These are phyloP conservation scores for Limnephilus auricula DNA, from an alignment of 2,888 invertebrate species.

Conservation along the genomic window DNA sequence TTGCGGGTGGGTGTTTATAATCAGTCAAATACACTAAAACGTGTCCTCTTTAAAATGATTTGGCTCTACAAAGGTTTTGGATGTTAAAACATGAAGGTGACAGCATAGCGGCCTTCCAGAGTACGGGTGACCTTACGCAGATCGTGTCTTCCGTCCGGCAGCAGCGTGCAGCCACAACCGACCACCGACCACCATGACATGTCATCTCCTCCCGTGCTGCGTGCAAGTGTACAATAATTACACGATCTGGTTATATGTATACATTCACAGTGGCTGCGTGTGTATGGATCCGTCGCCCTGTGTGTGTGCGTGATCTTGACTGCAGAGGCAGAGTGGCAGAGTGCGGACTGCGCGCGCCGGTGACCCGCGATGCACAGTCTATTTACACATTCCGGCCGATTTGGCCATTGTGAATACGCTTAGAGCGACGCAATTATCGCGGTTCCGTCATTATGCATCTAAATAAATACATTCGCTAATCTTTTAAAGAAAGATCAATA, in stretches of 20 bases:
- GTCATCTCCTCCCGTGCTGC: background rate
- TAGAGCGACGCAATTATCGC: slow-evolving; percentile 6
- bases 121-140: slow-evolving; percentile 6
- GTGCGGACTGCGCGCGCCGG: slow-evolving; percentile 26
- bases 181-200: background rate
- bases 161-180: background rate
- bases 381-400: slow-evolving; percentile 27
- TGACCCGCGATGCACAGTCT: slow-evolving; percentile 27
- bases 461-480: background rate
- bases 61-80: background rate
- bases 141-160: background rate
- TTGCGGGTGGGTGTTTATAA: no score
- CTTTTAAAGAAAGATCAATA: background rate
- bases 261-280: no score
- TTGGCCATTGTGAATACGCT: slow-evolving; percentile 3
- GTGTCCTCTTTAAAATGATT: no score
- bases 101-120: background rate
- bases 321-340: no score
- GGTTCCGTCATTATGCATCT: background rate
- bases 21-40: no score
- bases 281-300: no score
- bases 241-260: no score
- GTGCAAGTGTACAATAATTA: background rate
- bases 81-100: background rate
- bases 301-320: slow-evolving; percentile 10